These are phyloP conservation scores for Acleris sparsana DNA, from an alignment of 2,888 invertebrate genomes.

Conservation along the genomic window DNA sequence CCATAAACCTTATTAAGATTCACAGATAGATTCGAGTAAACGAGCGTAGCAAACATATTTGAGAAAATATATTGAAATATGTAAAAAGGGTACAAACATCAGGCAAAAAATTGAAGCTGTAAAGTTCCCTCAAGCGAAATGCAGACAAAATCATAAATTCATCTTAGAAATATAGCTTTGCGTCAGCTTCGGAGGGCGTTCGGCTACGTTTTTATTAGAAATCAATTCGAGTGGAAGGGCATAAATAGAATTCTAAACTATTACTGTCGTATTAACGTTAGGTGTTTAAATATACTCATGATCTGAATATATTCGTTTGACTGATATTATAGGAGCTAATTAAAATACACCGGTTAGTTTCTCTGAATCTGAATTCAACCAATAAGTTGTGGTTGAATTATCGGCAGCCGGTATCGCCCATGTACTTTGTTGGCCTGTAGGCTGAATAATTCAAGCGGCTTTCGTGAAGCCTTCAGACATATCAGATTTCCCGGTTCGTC, in stretches of 20 bases:
- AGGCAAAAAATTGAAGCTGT: slow-evolving; percentile 40
- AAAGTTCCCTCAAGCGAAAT: slow-evolving; percentile 36
- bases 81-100: slow-evolving; percentile 38
- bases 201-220: neutral
- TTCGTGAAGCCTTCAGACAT: slow-evolving; percentile 35
- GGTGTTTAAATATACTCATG: no score
- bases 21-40: slow-evolving; percentile 39
- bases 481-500: slow-evolving; percentile 32
- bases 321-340: neutral
- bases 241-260: neutral
- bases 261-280: neutral
- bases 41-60: slow-evolving; percentile 39
- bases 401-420: slow-evolving; percentile 18
- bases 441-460: slow-evolving; percentile 35
- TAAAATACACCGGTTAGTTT: neutral
- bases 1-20: slow-evolving; percentile 41
- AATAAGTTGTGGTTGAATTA: slow-evolving; percentile 7
- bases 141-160: slow-evolving; percentile 18
- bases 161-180: slow-evolving; percentile 15
- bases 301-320: neutral
- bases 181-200: neutral
- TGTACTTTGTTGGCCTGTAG: slow-evolving; percentile 16
- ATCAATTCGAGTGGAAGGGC: neutral
- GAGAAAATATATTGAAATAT: slow-evolving; percentile 41
- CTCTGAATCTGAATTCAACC: neutral